Evolutionary conservation across 2,888 invertebrate genomes (phyloP), one percentile per base, ranked within the genome.

Genomic region (Catonia carolina): DNA sequence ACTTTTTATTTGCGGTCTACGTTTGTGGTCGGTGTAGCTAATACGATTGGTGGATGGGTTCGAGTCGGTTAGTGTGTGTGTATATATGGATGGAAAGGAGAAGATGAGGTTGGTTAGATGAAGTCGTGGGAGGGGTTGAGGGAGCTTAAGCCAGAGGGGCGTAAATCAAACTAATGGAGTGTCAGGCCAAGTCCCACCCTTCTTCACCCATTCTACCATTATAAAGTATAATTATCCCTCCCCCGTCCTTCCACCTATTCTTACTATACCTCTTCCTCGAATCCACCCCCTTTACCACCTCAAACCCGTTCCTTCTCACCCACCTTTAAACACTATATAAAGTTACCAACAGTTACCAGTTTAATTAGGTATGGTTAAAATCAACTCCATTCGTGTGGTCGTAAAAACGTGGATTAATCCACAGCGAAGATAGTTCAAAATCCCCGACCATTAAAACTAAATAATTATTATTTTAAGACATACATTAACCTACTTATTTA

Each of bases 101-200:
- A 22, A 23, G n/a, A 20, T 22, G 14, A 23, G 27, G 14, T 14
- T 45, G 41, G 41, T 20, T 41, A 41, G 41, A 41, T 18, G 41
- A 18, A 41, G 41, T 41, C 22, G 18, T 41, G 22, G 41, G 22
- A 41, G 41, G 23, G 22, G 14, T 14, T 17, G 45, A 45, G 27
- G 22, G 22, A 45, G 27, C 45, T 45, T 45, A 45, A 45, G 45
- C 27, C 45, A 45, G 27, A 27, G 45, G n/a, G 45, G 45, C 27
- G 45, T 45, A 45, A 45, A 45, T 45, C 45, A 45, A 45, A 45
- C 45, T 45, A 45, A 45, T 45, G 45, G 45, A 45, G 45, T 45
- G 45, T 45, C 45, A 45, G 45, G 27, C 23, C 45, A 45, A 45
- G 45, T 20, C 45, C 15, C 45, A 45, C 4, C 27, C 27, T 8